Percentiles rank a stretch among this genome's conserved stretches.
phyloP scores from a whole-genome alignment of 1,140 invertebrate species.

The Hycleus phaleratus region DNA sequence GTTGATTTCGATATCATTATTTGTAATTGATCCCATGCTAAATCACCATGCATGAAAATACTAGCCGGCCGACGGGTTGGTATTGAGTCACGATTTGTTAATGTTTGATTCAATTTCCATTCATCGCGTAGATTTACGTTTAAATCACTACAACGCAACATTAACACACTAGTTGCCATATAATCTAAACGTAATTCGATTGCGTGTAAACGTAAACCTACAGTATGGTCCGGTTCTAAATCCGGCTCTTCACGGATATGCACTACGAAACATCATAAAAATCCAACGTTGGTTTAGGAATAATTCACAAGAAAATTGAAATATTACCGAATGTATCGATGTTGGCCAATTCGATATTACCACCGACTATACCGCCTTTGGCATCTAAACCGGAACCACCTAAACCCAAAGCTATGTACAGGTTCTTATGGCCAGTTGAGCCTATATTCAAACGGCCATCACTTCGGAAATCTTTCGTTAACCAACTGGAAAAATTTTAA shows the following conservation, averaged over 20 bases:
- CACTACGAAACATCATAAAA: slow-evolving; percentile 47
- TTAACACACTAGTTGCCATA: slow-evolving; percentile 90
- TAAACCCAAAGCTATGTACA: slow-evolving; percentile 81
- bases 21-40: slow-evolving; percentile 93
- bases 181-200: slow-evolving; percentile 88
- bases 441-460: slow-evolving; percentile 89
- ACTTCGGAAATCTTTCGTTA: slow-evolving; percentile 82
- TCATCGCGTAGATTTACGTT: slow-evolving; percentile 73
- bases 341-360: slow-evolving; percentile 82
- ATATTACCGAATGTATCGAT: slow-evolving; percentile 76
- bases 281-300: not conserved
- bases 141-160: slow-evolving; percentile 79
- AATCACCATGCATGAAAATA: slow-evolving; percentile 87
- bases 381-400: slow-evolving; percentile 88
- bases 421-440: slow-evolving; percentile 88
- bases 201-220: slow-evolving; percentile 76
- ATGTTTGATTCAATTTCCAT: slow-evolving; percentile 53
- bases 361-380: slow-evolving; percentile 93
- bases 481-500: slow-evolving; percentile 55
- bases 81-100: slow-evolving; percentile 41
- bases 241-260: slow-evolving; percentile 84
- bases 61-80: slow-evolving; percentile 67
- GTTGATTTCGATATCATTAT: slow-evolving; percentile 94
- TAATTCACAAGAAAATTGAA: not conserved
- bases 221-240: slow-evolving; percentile 79